Base-by-base conservation (phyloP, 2,113 vertebrate species). In the Pholis gunnellus region DNA sequence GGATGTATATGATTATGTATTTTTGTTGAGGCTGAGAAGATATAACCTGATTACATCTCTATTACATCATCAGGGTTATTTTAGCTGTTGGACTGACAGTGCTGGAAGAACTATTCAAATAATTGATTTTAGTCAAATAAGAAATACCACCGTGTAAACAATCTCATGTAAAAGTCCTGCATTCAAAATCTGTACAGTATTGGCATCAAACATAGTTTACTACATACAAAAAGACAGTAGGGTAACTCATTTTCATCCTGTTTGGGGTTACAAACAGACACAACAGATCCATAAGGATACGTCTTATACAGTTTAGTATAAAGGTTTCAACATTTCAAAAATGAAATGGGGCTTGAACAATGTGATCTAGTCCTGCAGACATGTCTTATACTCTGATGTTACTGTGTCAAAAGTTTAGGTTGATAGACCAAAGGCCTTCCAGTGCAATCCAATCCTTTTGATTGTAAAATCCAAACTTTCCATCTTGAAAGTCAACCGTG, bases 401-500 rank as follows among this genome's bases (percentile, higher is more conserved):
- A 9, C 13, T 42, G 46, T 46, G 50, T 67, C 11, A 38, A 20
- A 78, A 46, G 27, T 71, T 40, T 22, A 34, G 14, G 25, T 48
- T 68, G 34, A 64, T 44, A 40, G 67, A 77, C 75, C 76, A 82
- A 81, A 87, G 74, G 48, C 67, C 48, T 73, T 63, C 25, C 29
- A 27, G 7, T 66, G 48, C 64, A 82, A 66, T 78, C 25, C 38
- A 57, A 2, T 38, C 22, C 46, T 76, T 64, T 82, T 72, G 64
- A 75, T 50, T 75, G 64, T 34, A 54, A 78, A 83, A 85, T 88
- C 72, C 44, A 74, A 87, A 86, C 20, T 72, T 81, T 79, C 71
- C 78, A 57, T 81, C 22, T n/a, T 78, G 38, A 78, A 86, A 86
- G 59, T 60, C 67, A 64, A 82, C 48, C 0, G 4, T 48, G 70